Evolutionary conservation across 2,888 invertebrate genomes (phyloP).

Genomic region (Embidobia sp.): DNA sequence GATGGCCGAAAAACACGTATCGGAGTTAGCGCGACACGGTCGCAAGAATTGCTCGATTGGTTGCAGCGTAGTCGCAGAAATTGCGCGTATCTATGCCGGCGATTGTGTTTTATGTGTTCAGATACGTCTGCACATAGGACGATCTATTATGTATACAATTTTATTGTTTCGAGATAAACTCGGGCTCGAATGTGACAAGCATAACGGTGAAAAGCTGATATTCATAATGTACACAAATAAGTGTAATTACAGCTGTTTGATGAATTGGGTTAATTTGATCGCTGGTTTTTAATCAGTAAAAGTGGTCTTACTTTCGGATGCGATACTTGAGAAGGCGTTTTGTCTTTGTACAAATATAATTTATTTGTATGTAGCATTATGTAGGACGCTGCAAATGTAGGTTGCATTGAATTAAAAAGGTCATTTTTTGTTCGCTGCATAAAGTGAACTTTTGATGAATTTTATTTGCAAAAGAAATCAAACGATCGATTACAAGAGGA

Average conservation of each 20-base stretch:
- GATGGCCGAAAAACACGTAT: conserved; percentile 47
- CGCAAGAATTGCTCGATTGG: conserved; percentile 3
- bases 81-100: conserved; percentile 16
- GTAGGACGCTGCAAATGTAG: background rate
- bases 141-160: conserved; percentile 16
- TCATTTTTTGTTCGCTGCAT: background rate
- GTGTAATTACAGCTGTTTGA: too few relatives aligned
- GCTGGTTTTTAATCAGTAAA: too few relatives aligned
- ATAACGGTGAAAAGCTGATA: too few relatives aligned
- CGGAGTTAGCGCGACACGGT: conserved; percentile 19
- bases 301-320: too few relatives aligned
- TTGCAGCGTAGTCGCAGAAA: background rate
- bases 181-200: background rate
- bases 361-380: background rate
- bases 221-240: too few relatives aligned
- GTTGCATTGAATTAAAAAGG: background rate
- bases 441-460: background rate
- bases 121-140: background rate
- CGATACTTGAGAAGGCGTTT: too few relatives aligned
- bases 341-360: too few relatives aligned
- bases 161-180: conserved; percentile 14
- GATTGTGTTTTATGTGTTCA: conserved; percentile 30
- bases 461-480: background rate
- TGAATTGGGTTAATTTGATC: too few relatives aligned
- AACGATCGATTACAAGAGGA: background rate